Evolutionary conservation across 2,888 invertebrate species (phyloP), one percentile per base, ranked within the genome.

Genomic region (Diaprepes abbreviatus): DNA sequence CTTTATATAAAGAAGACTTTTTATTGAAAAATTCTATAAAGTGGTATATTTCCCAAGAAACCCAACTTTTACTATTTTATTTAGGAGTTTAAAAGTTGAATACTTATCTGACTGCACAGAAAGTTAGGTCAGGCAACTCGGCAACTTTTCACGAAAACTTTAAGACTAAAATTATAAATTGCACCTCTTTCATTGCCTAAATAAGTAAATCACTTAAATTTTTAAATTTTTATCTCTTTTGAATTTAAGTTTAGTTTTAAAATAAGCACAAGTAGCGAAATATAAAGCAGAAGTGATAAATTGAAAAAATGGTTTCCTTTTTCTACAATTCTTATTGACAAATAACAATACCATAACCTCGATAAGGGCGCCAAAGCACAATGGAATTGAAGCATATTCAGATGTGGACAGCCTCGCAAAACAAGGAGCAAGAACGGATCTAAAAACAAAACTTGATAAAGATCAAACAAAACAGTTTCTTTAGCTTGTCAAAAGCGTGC

Each of bases 181-280:
- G 54, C 33, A 35, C 33, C 33, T 21, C 35, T 33, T 36, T 36
- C 31, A 14, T 28, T 28, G 40, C 19, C 14, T n/a, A n/a, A n/a
- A n/a, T n/a, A n/a, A 40, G 17, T 21, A 58, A 58, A 58, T 40
- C 58, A 28, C 40, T 40, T 28, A 24, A 58, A 40, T 40, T 58
- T 17, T 24, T 21, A 19, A 33, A 7, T 33, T 33, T 54, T 54
- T 33, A 24, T 19, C 6, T 3, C 1, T 54, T 19, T n/a, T 54
- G 16, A 35, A 33, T 33, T 10, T 10, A 2, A 10, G 19, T 9
- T 17, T n/a, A n/a, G n/a, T n/a, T n/a, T n/a, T n/a, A n/a, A n/a
- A n/a, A n/a, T n/a, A n/a, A n/a, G n/a, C n/a, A n/a, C n/a, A n/a
- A n/a, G n/a, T n/a, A n/a, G n/a, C n/a, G n/a, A n/a, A n/a, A n/a